Evolutionary conservation across 2,888 invertebrate species (phyloP), one percentile per base, ranked within the genome.

Genomic region (Acleris sparsana): DNA sequence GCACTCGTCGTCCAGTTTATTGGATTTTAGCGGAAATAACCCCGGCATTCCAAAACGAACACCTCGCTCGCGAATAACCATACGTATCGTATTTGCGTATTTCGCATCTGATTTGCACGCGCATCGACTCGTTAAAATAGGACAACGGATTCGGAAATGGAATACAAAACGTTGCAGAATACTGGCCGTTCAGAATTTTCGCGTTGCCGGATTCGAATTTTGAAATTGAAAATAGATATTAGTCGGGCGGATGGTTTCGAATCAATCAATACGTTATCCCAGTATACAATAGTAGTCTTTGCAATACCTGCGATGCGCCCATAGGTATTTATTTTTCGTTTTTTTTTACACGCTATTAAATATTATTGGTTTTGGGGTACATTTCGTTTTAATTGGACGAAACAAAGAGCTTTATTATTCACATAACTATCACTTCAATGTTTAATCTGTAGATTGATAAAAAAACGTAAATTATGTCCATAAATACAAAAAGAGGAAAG

Each of bases 11-110:
- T 76, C 71, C 79, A 75, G 82, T 85, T 88, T 89, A 90, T 90
- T 88, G 90, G 84, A 89, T 89, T 91, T 88, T 84, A 88, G 83
- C 84, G 88, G 88, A 88, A 89, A 88, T 88, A 87, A 85, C 83
- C 84, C 39, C 84, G 80, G 79, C 71, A 71, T 69, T 72, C 73
- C 80, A 78, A 80, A 82, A 83, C 82, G 82, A 83, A 78, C 83
- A 76, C 72, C 58, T 70, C 80, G 74, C 76, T 85, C 86, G 83
- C 83, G 80, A 85, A 87, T 86, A 86, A 85, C 83, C 73, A 80
- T 79, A 81, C 82, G 86, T 87, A 87, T 87, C 83, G 86, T 83
- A 84, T 86, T 88, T 86, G 86, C 85, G 87, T 83, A 85, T 86
- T 88, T 86, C 85, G 85, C 87, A 85, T 81, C 82, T 86, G 86